These are phyloP conservation scores for Drosophila pseudotakahashii DNA, from an alignment of 2,888 invertebrate genomes.

Conservation along the genomic window DNA sequence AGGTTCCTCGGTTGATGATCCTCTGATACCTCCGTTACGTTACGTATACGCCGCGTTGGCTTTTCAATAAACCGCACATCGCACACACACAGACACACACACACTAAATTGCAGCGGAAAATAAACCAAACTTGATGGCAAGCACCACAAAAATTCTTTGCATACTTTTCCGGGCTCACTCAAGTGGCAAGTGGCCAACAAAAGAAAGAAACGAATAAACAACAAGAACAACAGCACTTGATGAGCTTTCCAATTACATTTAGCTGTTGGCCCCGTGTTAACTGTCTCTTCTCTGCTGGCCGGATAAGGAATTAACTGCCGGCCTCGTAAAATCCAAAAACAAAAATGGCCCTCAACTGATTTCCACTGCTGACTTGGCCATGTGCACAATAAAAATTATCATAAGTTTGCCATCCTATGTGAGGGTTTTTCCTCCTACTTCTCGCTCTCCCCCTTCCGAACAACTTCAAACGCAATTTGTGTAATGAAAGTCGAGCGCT, in stretches of 20 bases:
- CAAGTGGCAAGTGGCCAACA: conserved; percentile 50
- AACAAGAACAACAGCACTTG: conserved; percentile 50
- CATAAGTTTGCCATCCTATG: conserved; percentile 51
- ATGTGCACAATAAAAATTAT: conserved; percentile 55
- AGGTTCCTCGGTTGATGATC: conserved; percentile 4
- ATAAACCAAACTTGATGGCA: conserved; percentile 41
- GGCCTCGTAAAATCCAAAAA: conserved; percentile 46
- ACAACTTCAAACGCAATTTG: conserved; percentile 52
- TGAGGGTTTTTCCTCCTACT: neutral
- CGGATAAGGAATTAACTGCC: conserved; percentile 64
- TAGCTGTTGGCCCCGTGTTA: conserved; percentile 64
- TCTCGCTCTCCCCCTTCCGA: too few relatives aligned
- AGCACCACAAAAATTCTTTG: conserved; percentile 55
- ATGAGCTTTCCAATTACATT: conserved; percentile 73
- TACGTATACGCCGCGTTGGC: conserved; percentile 48
- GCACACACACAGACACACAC: conserved; percentile 10
- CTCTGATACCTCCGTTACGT: conserved; percentile 24
- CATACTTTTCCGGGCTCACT: conserved; percentile 64
- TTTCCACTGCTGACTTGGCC: conserved; percentile 21
- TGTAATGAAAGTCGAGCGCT: conserved; percentile 60
- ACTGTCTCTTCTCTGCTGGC: conserved; percentile 36
- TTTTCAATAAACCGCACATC: conserved; percentile 64
- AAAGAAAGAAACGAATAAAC: neutral
- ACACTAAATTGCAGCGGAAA: conserved; percentile 4
- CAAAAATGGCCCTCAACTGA: conserved; percentile 29